Evolutionary conservation across 2,888 invertebrate genomes (phyloP).

Genomic region (Ophion slaviceki): DNA sequence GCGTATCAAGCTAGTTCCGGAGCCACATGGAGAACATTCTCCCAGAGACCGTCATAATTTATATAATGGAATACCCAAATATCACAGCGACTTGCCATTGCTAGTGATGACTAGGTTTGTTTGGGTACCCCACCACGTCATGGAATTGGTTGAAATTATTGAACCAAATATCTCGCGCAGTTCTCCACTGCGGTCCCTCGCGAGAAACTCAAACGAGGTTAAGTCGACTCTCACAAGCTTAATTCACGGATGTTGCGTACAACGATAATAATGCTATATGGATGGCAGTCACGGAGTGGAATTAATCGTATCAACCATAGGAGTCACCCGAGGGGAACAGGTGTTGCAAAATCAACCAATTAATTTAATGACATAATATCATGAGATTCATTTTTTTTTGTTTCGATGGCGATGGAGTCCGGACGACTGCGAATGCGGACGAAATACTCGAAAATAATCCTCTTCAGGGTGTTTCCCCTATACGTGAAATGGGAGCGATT

Average conservation of each 20-base stretch:
- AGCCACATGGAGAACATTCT: slow-evolving; percentile 37
- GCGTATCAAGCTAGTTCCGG: neutral
- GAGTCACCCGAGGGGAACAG: neutral
- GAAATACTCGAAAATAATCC: neutral
- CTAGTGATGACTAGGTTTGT: slow-evolving; percentile 17
- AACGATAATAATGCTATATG: slow-evolving; percentile 61
- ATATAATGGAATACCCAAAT: slow-evolving; percentile 66
- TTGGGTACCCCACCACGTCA: slow-evolving; percentile 6
- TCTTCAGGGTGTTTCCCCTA: neutral
- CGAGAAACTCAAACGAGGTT: slow-evolving; percentile 50
- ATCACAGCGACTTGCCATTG: slow-evolving; percentile 48
- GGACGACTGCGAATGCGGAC: neutral
- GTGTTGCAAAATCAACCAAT: neutral
- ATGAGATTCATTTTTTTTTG: neutral
- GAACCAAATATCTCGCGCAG: slow-evolving; percentile 36
- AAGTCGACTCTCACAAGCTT: slow-evolving; percentile 40
- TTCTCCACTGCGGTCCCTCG: slow-evolving; percentile 53
- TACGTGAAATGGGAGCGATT: too few species aligned
- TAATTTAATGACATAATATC: neutral
- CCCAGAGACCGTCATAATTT: slow-evolving; percentile 66
- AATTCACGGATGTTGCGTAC: slow-evolving; percentile 62
- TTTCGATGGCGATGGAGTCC: neutral
- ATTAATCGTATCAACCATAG: slow-evolving; percentile 8
- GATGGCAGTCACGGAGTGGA: slow-evolving; percentile 19
- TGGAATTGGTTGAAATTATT: slow-evolving; percentile 45